Conservation (phyloP, 2,797 vertebrate species). For the Poecile montanus region DNA sequence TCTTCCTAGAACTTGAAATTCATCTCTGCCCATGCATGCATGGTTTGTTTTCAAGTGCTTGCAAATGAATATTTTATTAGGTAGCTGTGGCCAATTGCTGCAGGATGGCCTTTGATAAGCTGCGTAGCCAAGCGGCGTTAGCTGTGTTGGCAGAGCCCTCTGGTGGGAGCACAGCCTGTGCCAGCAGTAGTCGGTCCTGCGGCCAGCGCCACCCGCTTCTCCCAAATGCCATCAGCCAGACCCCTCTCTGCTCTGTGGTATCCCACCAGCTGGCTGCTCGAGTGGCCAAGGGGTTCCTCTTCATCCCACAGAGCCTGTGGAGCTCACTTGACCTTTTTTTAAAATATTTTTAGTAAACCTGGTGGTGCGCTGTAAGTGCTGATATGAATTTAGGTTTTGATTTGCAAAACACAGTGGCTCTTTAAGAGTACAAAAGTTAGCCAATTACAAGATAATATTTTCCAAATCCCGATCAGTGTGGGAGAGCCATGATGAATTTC, state of each 20-base stretch:
- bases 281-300: not conserved
- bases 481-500: not conserved
- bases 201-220: not conserved
- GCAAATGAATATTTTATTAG: not conserved
- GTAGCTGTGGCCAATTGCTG: not conserved
- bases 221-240: not conserved
- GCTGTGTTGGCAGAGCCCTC: conserved; percentile 54
- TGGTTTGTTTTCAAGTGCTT: conserved; percentile 14
- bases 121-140: accelerated
- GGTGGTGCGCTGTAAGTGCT: not conserved
- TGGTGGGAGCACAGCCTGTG: not conserved
- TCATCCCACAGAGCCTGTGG: not conserved
- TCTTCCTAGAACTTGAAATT: not conserved
- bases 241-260: not conserved
- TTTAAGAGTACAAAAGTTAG: not conserved
- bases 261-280: not conserved
- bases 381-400: not conserved
- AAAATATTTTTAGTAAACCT: not conserved
- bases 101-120: not conserved
- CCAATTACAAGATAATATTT: not conserved
- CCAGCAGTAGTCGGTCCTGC: not conserved
- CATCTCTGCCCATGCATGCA: not conserved
- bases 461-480: not conserved
- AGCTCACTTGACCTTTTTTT: not conserved
- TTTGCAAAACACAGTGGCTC: not conserved